Percentiles rank a stretch among this genome's conserved stretches.
phyloP scores from a whole-genome alignment of 2,797 vertebrate species.

The Acanthis flammea region DNA sequence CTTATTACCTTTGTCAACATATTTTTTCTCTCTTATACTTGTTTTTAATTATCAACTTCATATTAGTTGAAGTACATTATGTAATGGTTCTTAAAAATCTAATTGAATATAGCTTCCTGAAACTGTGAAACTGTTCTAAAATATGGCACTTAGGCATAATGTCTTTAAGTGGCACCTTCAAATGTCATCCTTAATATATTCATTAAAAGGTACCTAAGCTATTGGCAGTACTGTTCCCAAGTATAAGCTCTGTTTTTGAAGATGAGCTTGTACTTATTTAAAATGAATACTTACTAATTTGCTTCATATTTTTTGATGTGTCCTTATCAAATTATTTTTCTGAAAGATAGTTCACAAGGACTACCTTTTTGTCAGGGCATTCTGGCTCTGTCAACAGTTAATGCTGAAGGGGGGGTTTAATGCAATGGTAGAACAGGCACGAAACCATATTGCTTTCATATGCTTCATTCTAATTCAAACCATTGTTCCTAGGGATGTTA shows the following conservation, averaged over 20 bases:
- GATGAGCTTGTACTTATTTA: background rate
- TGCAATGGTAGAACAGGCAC: background rate
- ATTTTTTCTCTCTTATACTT: background rate
- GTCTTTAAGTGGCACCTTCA: background rate
- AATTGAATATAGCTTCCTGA: background rate
- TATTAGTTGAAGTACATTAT: background rate
- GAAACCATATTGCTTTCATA: background rate
- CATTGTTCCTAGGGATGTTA: background rate
- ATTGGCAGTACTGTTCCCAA: background rate
- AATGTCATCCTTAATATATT: background rate
- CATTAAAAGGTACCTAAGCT: background rate
- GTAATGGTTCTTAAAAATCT: background rate
- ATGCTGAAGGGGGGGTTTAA: background rate
- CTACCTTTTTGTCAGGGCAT: background rate
- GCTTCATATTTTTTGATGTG: background rate
- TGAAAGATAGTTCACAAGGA: background rate
- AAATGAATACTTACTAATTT: background rate
- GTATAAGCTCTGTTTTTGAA: background rate
- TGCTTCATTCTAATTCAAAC: background rate
- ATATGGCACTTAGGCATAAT: background rate
- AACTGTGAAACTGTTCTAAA: background rate
- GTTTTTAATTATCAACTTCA: background rate
- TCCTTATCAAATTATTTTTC: background rate
- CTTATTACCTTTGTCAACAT: background rate
- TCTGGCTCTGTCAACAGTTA: background rate